Conservation (phyloP, 1,140 invertebrate genomes). For the Belonocnema kinseyi region DNA sequence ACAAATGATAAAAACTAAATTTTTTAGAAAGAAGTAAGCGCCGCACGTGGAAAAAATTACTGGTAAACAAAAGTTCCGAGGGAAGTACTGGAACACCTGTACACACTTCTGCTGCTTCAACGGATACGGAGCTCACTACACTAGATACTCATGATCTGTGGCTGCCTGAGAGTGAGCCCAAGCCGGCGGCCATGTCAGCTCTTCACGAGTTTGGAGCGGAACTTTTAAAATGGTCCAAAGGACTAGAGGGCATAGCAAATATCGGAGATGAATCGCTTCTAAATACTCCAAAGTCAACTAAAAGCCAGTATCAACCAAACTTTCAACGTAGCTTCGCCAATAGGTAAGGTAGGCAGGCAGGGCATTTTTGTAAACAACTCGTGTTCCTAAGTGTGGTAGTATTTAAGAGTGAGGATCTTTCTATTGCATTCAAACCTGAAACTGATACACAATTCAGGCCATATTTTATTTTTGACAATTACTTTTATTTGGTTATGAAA, state of each 20-base stretch:
- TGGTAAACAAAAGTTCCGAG: constrained; percentile 69
- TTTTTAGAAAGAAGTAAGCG: constrained; percentile 76
- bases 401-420: too few relatives aligned
- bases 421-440: too few relatives aligned
- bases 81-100: constrained; percentile 77
- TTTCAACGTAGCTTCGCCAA: too few relatives aligned
- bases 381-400: too few relatives aligned
- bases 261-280: too few relatives aligned
- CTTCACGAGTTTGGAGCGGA: constrained; percentile 88
- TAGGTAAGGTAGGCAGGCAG: too few relatives aligned
- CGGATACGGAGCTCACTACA: constrained; percentile 87
- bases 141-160: constrained; percentile 87
- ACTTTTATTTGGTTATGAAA: too few relatives aligned
- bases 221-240: constrained; percentile 87
- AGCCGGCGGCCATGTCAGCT: constrained; percentile 86
- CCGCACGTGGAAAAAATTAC: constrained; percentile 79
- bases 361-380: too few relatives aligned
- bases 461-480: too few relatives aligned
- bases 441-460: too few relatives aligned
- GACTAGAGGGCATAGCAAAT: constrained; percentile 77
- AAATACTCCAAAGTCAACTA: too few relatives aligned
- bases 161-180: constrained; percentile 85
- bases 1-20: neutral
- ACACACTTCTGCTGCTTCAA: constrained; percentile 84
- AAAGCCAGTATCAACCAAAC: too few relatives aligned